These are phyloP conservation scores for Acipenser ruthenus DNA, from an alignment of 2,797 vertebrate species.

Conservation along the genomic window DNA sequence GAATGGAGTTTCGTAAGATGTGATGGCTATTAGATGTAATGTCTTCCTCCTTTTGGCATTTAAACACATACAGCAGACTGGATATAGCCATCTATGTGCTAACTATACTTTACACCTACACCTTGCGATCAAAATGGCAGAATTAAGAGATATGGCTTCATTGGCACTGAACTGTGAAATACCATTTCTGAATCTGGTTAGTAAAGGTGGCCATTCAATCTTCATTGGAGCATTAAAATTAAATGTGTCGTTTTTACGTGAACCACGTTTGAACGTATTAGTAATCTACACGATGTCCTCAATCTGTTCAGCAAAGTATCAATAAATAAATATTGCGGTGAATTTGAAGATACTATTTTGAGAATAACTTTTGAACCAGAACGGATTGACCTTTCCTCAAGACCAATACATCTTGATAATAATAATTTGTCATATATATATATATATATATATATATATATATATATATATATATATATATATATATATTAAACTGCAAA, in stretches of 20 bases:
- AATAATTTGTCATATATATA: too few species aligned
- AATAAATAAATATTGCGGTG: conserved; percentile 56
- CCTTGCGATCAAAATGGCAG: conserved; percentile 60
- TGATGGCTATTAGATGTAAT: conserved; percentile 72
- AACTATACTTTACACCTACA: conserved; percentile 73
- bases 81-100: conserved; percentile 71
- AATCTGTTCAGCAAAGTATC: conserved; percentile 54
- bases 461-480: too few species aligned
- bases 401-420: too few species aligned
- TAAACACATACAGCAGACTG: conserved; percentile 81
- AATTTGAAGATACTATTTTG: conserved; percentile 43
- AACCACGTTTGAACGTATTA: conserved; percentile 68
- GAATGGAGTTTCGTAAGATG: conserved; percentile 64
- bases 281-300: conserved; percentile 68
- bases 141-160: conserved; percentile 74
- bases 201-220: conserved; percentile 88
- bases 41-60: conserved; percentile 78
- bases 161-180: conserved; percentile 73
- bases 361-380: too few species aligned
- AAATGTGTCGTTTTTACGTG: conserved; percentile 87
- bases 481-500: too few species aligned
- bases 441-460: too few species aligned
- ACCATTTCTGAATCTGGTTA: conserved; percentile 77
- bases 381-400: too few species aligned
- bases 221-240: conserved; percentile 84